These are phyloP conservation scores for Sciurus vulgaris DNA, from an alignment of 2,797 vertebrate species.

Conservation along the genomic window DNA sequence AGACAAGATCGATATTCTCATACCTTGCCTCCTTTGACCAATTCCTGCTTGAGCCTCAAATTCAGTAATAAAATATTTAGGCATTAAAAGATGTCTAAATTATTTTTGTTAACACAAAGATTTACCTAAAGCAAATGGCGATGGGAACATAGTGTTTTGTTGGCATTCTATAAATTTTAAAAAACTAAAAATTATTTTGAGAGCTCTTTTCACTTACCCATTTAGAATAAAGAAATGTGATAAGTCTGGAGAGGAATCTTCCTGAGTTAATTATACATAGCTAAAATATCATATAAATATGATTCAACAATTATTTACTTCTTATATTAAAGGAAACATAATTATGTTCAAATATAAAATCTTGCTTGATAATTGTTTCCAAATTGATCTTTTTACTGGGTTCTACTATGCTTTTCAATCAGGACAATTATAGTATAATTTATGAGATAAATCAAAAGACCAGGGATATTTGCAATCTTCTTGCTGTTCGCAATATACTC, in stretches of 20 bases:
- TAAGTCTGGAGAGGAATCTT: neutral
- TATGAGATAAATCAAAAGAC: neutral
- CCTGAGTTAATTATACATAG: neutral
- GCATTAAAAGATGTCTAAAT: neutral
- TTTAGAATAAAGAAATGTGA: neutral
- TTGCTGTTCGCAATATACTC: neutral
- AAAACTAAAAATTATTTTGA: neutral
- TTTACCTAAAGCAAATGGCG: neutral
- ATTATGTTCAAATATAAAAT: neutral
- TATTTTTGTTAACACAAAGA: neutral
- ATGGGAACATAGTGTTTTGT: neutral
- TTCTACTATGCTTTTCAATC: neutral
- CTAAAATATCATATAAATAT: neutral
- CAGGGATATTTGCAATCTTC: neutral
- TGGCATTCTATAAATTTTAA: neutral
- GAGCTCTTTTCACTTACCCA: neutral
- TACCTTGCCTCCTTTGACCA: neutral
- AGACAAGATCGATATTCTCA: neutral
- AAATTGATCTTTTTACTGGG: neutral
- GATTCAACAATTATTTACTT: neutral
- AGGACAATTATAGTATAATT: neutral
- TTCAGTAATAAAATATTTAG: conserved; percentile 7
- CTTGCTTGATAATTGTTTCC: neutral
- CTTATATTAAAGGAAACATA: neutral
- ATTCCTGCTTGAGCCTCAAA: neutral